phyloP scores from a whole-genome alignment of 2,888 invertebrate species.

The Phymatocera aterrima region DNA sequence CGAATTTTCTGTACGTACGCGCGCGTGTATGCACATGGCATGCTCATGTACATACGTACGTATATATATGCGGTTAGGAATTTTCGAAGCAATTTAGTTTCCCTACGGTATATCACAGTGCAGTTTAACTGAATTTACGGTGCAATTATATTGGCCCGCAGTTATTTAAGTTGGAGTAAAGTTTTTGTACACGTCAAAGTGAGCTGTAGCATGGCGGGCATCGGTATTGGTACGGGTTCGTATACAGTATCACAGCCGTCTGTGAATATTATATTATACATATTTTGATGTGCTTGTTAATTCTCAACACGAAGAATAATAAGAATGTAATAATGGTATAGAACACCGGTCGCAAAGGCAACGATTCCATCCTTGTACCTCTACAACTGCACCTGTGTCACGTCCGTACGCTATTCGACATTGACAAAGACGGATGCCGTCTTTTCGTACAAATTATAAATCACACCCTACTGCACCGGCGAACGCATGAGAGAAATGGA shows the following conservation, averaged over 20 bases:
- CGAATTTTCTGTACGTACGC: slow-evolving; percentile 57
- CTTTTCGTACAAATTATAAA: background rate
- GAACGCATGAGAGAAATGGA: no score
- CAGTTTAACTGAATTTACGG: slow-evolving; percentile 30
- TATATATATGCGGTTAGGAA: background rate
- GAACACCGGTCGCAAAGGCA: background rate
- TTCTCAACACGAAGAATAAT: slow-evolving; percentile 42
- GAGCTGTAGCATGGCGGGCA: background rate
- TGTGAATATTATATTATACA: slow-evolving; percentile 6
- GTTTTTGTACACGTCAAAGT: slow-evolving; percentile 16
- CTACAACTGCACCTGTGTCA: slow-evolving; percentile 33
- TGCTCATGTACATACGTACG: background rate
- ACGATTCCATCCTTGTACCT: slow-evolving; percentile 31
- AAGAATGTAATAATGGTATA: slow-evolving; percentile 9
- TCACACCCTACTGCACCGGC: no score
- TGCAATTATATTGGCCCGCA: slow-evolving; percentile 30
- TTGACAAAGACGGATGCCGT: slow-evolving; percentile 22
- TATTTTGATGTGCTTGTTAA: no score
- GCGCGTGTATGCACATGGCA: background rate
- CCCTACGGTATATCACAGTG: background rate
- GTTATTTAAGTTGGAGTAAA: slow-evolving; percentile 1
- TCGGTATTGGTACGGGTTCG: no score
- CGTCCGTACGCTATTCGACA: slow-evolving; percentile 22
- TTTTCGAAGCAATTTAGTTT: background rate
- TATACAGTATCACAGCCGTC: background rate